Base-by-base conservation (phyloP, 1,140 invertebrate species). In the Camponotus floridanus region DNA sequence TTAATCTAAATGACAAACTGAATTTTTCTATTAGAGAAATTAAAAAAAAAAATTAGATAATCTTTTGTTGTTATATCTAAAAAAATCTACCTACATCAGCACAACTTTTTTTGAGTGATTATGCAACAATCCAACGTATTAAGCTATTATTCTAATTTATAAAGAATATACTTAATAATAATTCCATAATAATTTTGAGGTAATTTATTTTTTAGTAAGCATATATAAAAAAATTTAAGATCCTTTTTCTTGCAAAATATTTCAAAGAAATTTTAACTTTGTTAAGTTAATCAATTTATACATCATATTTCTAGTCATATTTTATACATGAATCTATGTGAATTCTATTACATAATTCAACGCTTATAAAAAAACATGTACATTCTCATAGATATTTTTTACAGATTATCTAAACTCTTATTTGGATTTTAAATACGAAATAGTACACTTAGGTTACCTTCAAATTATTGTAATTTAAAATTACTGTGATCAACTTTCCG, bases 171-270 rank as follows among this genome's bases (percentile, higher is more conserved):
- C 21, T 55, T 55, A 26, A 45, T 26, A 39, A 39, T 39, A 39
- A 0, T 70, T 70, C 1, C 7, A 48, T 39, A 31, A n/a, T 21
- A 33, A 70, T 51, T 51, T 3, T 13, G 15, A 48, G 3, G 31
- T 51, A 31, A 70, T 48, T 51, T 48, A 31, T 70, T 70, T 70
- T 70, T 70, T 15, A 26, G 5, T 42, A 26, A 51, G 42, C 33
- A 70, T 9, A 48, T 51, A 51, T 51, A 13, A 2, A 68, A 48
- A 68, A 51, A 21, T 57, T 1, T 61, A 26, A 26, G 0, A 55
- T 33, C 33, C 3, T 48, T 2, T 48, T 48, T 48, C 45, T 51
- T 13, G 15, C 3, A 15, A 51, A 33, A 73, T 4, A 15, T 73
- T 3, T 73, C 36, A 57, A 5, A 39, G n/a, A 2, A 21, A 57